Percentiles rank a stretch among this genome's conserved stretches.
Conservation (phyloP, 2,888 invertebrate genomes). For the Acronicta leporina region DNA sequence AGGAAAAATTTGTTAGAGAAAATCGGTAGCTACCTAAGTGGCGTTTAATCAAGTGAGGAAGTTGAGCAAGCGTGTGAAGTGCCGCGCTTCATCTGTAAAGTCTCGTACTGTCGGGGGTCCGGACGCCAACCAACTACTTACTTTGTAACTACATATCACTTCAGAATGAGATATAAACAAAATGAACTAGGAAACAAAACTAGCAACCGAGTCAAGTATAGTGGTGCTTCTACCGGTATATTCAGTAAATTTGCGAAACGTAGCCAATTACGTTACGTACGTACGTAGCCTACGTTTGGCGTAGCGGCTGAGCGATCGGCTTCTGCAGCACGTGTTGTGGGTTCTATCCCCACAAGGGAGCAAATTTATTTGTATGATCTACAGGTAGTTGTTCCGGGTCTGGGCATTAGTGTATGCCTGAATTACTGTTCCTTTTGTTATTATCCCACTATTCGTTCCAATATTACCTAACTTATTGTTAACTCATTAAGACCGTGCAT, state of each 20-base stretch:
- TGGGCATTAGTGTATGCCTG: too few relatives aligned
- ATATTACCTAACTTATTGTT: too few relatives aligned
- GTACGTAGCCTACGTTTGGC: too few relatives aligned
- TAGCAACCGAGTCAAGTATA: conserved; percentile 16
- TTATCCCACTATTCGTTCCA: too few relatives aligned
- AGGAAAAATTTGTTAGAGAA: conserved; percentile 69
- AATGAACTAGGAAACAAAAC: conserved; percentile 44
- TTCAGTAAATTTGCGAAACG: conserved; percentile 6
- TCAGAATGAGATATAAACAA: conserved; percentile 42
- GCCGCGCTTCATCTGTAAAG: conserved; percentile 30
- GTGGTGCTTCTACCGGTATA: conserved; percentile 10
- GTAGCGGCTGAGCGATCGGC: too few relatives aligned
- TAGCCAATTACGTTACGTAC: neutral
- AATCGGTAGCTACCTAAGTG: conserved; percentile 68
- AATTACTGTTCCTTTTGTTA: too few relatives aligned
- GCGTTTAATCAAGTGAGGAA: conserved; percentile 72
- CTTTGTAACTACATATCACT: conserved; percentile 40
- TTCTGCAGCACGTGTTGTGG: too few relatives aligned
- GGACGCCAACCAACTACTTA: conserved; percentile 41
- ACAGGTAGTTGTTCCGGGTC: too few relatives aligned
- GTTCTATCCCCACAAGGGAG: too few relatives aligned
- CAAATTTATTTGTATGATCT: too few relatives aligned
- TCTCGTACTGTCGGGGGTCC: conserved; percentile 30
- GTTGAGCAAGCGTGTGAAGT: conserved; percentile 53
- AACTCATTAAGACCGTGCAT: too few relatives aligned